A percentile compares a stretch with the other conserved stretches of the same genome.
Conservation (phyloP, 2,888 invertebrate species). For the Diaprepes abbreviatus region DNA sequence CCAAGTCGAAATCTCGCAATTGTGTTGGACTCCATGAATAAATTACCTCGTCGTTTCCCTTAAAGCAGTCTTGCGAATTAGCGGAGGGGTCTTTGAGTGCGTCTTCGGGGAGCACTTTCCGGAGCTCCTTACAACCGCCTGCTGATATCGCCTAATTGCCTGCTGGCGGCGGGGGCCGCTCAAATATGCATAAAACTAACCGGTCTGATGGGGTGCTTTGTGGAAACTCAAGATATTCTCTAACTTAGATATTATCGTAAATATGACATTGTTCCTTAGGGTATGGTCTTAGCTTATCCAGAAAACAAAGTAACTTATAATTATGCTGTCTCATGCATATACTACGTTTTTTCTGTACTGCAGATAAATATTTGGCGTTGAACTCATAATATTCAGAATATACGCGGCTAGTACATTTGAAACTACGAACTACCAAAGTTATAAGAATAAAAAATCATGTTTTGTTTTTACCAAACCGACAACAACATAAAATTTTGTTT, state of each 20-base stretch:
- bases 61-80: slow-evolving; percentile 44
- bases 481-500: no score
- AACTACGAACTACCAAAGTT: no score
- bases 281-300: no score
- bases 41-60: slow-evolving; percentile 44
- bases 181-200: slow-evolving; percentile 63
- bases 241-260: slow-evolving; percentile 25
- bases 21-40: slow-evolving; percentile 43
- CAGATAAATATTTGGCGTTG: no score
- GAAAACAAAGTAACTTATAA: no score
- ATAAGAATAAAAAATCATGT: no score
- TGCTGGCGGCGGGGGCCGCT: slow-evolving; percentile 52
- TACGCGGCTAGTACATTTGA: no score
- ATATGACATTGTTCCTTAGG: slow-evolving; percentile 9
- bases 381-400: no score
- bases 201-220: slow-evolving; percentile 59
- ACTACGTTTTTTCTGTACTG: no score
- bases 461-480: no score
- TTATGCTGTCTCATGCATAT: no score
- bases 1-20: slow-evolving; percentile 42
- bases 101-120: slow-evolving; percentile 64
- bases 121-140: slow-evolving; percentile 62
- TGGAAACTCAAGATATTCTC: slow-evolving; percentile 53
- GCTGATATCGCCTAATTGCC: slow-evolving; percentile 46
- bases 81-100: slow-evolving; percentile 56